A percentile compares a stretch with the other conserved stretches of the same genome.
phyloP scores from a whole-genome alignment of 2,113 vertebrate genomes.

The Melanocharis versteri region DNA sequence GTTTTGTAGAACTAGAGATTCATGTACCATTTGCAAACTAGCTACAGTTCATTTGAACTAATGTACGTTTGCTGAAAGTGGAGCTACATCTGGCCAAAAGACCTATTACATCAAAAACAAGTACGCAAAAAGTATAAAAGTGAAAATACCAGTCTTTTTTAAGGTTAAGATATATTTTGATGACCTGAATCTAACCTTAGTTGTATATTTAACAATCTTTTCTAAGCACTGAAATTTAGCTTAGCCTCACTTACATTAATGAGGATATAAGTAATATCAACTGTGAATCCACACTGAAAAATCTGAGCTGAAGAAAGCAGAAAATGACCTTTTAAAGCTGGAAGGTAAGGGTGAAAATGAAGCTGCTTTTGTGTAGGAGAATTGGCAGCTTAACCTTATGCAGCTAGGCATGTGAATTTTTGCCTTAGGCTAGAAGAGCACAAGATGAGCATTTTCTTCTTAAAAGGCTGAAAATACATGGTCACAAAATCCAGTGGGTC shows the following conservation, averaged over 20 bases:
- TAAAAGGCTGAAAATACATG: neutral
- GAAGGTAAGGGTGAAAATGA: neutral
- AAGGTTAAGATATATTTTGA: neutral
- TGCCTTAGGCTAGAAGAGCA: neutral
- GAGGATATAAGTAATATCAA: neutral
- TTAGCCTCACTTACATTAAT: neutral
- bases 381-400: neutral
- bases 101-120: neutral
- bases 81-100: neutral
- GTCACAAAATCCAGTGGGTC: neutral
- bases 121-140: neutral
- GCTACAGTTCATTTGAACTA: neutral
- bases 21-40: neutral
- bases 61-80: neutral
- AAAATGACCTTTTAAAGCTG: neutral
- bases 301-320: neutral
- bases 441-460: neutral
- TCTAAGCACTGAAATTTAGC: neutral
- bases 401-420: neutral
- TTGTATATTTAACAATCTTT: neutral
- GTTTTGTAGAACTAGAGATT: neutral
- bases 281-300: neutral
- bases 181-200: neutral
- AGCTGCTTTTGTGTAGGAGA: neutral
- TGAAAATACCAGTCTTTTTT: neutral